Evolutionary conservation across 2,113 vertebrate species (phyloP), one percentile per base, ranked within the genome.

Genomic region (Atrichornis clamosus): DNA sequence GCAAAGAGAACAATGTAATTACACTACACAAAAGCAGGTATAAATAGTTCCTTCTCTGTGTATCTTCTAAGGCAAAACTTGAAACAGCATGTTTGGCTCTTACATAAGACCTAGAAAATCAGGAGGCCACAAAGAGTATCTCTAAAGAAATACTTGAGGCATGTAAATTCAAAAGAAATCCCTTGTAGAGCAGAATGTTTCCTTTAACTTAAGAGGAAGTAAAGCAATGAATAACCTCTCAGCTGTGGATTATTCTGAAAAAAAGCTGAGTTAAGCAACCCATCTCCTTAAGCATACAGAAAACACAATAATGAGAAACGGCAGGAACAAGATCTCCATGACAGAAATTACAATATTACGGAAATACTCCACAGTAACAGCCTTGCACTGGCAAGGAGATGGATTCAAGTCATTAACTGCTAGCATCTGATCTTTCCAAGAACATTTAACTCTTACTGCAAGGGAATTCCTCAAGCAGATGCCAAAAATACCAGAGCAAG

Each of bases 371-470:
- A 14, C 35, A 79, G 70, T 24, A 76, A 79, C 83, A 93, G 73
- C 39, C 46, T 39, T 59, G 81, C 37, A 46, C 9, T 6, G 42
- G 46, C 50, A 91, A 74, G 33, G 50, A 83, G 68, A 87, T 56
- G 55, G 70, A 93, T 58, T 84, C 59, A 46, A 83, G 77, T 72
- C 80, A 72, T 75, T 35, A 84, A 89, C 63, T 84, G 64, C 60
- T 46, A 64, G 56, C 30, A 65, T 56, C 41, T 46, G n/a, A 49
- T 76, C 79, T 49, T 96, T 90, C 82, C 63, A 80, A 88, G 70
- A 96, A 77, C 33, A 60, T 42, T 93, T 85, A 94, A 89, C 90
- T 85, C 87, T 77, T 85, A 58, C 75, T 83, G 82, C 79, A 74
- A 87, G 82, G 87, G 93, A 88, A 88, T 85, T 76, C 87, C 81